Evolutionary conservation across 2,797 vertebrate species (phyloP).

Genomic region (Bryconaethiops microstoma): DNA sequence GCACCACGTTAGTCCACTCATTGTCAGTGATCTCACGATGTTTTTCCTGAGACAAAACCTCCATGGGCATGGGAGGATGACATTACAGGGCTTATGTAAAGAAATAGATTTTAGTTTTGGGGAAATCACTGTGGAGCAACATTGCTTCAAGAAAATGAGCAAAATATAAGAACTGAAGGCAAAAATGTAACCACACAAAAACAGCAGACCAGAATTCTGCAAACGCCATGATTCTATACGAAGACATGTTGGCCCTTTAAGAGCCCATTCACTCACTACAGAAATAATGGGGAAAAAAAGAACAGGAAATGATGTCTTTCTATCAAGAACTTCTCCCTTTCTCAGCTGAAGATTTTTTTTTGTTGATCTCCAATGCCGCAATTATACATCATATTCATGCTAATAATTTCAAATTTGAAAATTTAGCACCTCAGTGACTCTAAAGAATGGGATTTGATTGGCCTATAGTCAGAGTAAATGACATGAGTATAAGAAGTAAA

Average conservation of each 20-base stretch:
- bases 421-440: conserved; percentile 35
- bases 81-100: background rate
- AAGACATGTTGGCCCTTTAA: background rate
- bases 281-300: background rate
- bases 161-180: background rate
- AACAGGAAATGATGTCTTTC: conserved; percentile 29
- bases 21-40: background rate
- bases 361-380: background rate
- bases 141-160: background rate
- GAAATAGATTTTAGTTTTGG: background rate
- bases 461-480: conserved; percentile 36
- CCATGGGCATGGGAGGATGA: background rate
- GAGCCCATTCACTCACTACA: background rate
- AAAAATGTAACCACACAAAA: background rate
- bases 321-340: conserved; percentile 8
- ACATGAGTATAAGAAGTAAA: background rate
- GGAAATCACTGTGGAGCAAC: background rate
- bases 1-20: background rate
- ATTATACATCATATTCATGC: conserved; percentile 42
- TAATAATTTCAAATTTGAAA: conserved; percentile 46
- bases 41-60: conserved; percentile 9
- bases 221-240: conserved; percentile 6
- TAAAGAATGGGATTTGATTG: conserved; percentile 54
- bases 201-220: background rate
- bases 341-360: conserved; percentile 22